A percentile compares a stretch with the other conserved stretches of the same genome.
phyloP scores from a whole-genome alignment of 2,888 invertebrate genomes.

The Rhyacophila evoluta region DNA sequence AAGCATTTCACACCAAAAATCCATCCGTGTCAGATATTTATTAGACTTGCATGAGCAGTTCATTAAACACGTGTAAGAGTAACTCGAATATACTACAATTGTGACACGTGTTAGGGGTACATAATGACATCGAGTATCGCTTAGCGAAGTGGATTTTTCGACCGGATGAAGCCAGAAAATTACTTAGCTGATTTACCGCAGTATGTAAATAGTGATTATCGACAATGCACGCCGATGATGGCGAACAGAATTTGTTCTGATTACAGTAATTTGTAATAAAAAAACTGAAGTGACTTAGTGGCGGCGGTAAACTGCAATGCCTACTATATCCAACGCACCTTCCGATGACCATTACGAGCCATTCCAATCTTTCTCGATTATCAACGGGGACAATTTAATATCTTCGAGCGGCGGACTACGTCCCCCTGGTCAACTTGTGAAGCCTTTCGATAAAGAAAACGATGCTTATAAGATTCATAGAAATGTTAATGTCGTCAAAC shows the following conservation, averaged over 20 bases:
- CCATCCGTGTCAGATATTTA: background rate
- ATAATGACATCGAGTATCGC: background rate
- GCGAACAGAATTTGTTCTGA: conserved; percentile 7
- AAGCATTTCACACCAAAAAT: background rate
- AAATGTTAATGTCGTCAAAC: conserved; percentile 59
- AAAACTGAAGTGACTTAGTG: conserved; percentile 37
- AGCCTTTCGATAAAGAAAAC: conserved; percentile 7
- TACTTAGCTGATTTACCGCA: background rate
- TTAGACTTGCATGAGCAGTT: background rate
- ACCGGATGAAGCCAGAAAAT: background rate
- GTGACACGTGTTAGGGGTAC: background rate
- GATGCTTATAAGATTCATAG: conserved; percentile 33
- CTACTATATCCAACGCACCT: conserved; percentile 58
- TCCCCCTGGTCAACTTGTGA: conserved; percentile 23
- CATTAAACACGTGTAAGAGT: background rate
- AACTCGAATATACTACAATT: background rate
- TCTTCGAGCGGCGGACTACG: conserved; percentile 6
- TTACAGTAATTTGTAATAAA: background rate
- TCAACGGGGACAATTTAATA: conserved; percentile 56
- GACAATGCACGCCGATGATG: background rate
- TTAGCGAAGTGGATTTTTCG: background rate
- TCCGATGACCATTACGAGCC: conserved; percentile 56
- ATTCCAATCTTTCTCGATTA: conserved; percentile 61
- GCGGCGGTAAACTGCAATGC: conserved; percentile 60
- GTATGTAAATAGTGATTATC: background rate